A percentile compares a stretch with the other conserved stretches of the same genome.
These are phyloP conservation scores for Cichladusa arquata DNA, from an alignment of 2,113 vertebrate species.

Conservation along the genomic window DNA sequence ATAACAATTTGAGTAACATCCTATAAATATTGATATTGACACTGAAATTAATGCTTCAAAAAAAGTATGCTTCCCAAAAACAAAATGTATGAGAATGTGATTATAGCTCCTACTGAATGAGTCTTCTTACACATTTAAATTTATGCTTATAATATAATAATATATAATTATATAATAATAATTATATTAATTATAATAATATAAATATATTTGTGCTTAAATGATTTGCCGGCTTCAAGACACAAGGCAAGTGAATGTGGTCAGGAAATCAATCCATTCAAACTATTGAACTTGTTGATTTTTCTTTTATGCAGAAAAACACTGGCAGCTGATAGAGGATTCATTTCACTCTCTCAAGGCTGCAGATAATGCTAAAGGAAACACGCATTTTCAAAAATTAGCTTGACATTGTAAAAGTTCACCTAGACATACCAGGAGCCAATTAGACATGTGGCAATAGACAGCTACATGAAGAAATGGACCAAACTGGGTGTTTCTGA, in stretches of 20 bases:
- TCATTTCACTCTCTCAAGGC: background rate
- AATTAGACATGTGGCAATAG: conserved; percentile 35
- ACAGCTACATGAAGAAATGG: conserved; percentile 11
- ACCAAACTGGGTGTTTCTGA: background rate
- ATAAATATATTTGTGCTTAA: background rate
- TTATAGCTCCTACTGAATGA: background rate
- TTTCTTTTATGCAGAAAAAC: background rate
- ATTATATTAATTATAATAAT: too few species aligned
- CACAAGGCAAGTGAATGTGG: background rate
- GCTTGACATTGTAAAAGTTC: conserved; percentile 59
- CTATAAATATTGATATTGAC: background rate
- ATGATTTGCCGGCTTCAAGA: background rate
- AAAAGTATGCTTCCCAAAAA: background rate
- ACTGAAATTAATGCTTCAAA: background rate
- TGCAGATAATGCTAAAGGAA: background rate
- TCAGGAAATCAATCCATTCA: background rate
- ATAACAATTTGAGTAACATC: background rate
- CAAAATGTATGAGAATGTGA: background rate
- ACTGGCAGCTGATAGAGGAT: background rate
- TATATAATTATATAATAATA: too few species aligned
- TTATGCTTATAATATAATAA: background rate
- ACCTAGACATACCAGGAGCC: conserved; percentile 29
- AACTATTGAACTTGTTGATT: background rate
- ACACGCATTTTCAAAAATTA: conserved; percentile 42
- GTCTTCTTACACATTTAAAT: background rate